Evolutionary conservation across 2,797 vertebrate species (phyloP), one percentile per base, ranked within the genome.

Genomic region (Apodemus agrarius): DNA sequence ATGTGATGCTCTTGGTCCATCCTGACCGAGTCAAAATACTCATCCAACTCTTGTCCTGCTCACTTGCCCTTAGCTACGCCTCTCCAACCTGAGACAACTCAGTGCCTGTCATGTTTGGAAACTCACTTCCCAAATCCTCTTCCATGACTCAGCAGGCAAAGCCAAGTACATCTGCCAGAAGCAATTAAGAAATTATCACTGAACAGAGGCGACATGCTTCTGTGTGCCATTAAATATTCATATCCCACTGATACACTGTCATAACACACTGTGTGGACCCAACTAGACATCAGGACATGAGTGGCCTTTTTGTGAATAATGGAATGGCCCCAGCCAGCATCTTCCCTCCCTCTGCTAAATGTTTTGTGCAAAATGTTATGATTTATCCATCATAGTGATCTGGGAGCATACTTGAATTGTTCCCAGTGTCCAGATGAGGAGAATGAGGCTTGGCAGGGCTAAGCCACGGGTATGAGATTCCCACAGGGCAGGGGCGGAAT

Each of bases 71-170:
- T 12, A 61, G 37, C 19, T 61, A 57, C 7, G 1, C 29, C 0
- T 89, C 78, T 63, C 34, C 54, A 82, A 13, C 2, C 26, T 0
- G 3, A n/a, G 78, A 57, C 1, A 16, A 4, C 82, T 31, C 8
- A 9, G 0, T 80, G 80, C 69, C n/a, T 40, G 0, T 80, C 61
- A 6, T 94, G 74, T 96, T 97, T 94, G 94, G 91, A 95, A 98
- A 97, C 85, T 92, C 65, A 95, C 96, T 88, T 65, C 85, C 91
- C 89, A 31, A 26, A 40, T 76, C 6, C 91, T 83, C 13, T 22
- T 12, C 9, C 69, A 34, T 59, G 90, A 93, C 76, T 91, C 94
- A 97, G 86, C 89, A 91, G 83, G 89, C 46, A 96, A 94, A 89
- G 16, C 0, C 1, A 81, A 94, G 52, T 93, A 57, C 92, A 91